Percentiles rank a stretch among this genome's conserved stretches.
Evolutionary conservation across 2,888 invertebrate species (phyloP).

Genomic region (Cosmia trapezina): DNA sequence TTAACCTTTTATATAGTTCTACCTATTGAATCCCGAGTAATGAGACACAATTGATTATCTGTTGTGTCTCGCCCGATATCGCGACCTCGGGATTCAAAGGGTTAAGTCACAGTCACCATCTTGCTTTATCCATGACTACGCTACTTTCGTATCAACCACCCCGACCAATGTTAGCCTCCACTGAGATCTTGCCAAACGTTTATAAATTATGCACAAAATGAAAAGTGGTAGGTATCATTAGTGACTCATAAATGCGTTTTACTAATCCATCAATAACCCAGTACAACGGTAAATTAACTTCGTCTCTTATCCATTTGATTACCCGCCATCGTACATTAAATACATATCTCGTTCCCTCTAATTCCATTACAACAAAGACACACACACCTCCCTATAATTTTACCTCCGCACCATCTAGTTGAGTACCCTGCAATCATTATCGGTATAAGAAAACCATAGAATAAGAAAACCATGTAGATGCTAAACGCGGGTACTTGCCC

Average conservation of each 20-base stretch:
- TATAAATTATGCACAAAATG: too few species aligned
- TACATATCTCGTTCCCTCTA: constrained; percentile 36
- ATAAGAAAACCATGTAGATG: not conserved
- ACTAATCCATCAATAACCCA: constrained; percentile 4
- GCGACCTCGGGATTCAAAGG: too few species aligned
- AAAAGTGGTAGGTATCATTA: too few species aligned
- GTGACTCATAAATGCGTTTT: constrained; percentile 29
- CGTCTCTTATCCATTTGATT: constrained; percentile 23
- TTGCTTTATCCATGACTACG: too few species aligned
- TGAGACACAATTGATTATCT: too few species aligned
- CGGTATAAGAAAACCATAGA: constrained; percentile 46
- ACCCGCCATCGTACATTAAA: constrained; percentile 31
- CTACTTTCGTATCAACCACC: too few species aligned
- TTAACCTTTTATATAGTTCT: too few species aligned
- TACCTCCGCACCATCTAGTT: constrained; percentile 52
- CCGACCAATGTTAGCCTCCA: too few species aligned
- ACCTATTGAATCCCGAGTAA: too few species aligned
- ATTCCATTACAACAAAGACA: constrained; percentile 50
- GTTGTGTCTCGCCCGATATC: too few species aligned
- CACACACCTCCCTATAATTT: constrained; percentile 54
- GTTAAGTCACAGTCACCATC: too few species aligned
- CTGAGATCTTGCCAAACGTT: too few species aligned
- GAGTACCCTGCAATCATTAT: constrained; percentile 79
- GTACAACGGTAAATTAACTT: constrained; percentile 13
- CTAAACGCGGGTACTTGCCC: not conserved